Evolutionary conservation across 2,113 vertebrate genomes (phyloP).

Genomic region (pig (Sus scrofa)): DNA sequence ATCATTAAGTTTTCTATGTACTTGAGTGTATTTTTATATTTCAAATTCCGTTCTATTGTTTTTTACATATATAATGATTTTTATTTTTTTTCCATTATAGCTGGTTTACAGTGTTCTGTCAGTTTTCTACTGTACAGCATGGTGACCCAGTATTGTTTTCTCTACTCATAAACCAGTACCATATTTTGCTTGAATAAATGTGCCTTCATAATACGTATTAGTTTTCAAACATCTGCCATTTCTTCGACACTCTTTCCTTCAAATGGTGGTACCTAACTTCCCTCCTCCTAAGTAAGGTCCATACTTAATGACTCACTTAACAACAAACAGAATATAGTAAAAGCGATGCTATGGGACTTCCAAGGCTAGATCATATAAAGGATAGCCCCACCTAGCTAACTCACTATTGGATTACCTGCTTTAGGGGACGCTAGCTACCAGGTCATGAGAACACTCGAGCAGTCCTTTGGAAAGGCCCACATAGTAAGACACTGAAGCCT

Average conservation of each 20-base stretch:
- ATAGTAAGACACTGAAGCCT: neutral
- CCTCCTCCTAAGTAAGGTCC: neutral
- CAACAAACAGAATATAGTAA: neutral
- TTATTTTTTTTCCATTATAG: too few species aligned
- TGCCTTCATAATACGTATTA: neutral
- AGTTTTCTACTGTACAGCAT: too few species aligned
- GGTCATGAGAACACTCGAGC: neutral
- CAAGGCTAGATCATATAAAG: neutral
- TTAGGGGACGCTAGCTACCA: neutral
- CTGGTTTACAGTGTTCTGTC: too few species aligned
- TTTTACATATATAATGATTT: too few species aligned
- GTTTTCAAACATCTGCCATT: constrained; percentile 10
- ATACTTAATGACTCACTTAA: neutral
- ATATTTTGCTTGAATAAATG: neutral
- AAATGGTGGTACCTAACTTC: neutral
- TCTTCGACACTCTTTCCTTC: neutral
- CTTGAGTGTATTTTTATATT: neutral
- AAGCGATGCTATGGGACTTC: neutral
- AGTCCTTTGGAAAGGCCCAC: neutral
- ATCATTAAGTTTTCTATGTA: neutral
- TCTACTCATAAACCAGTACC: neutral
- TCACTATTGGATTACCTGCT: neutral
- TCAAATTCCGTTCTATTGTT: neutral
- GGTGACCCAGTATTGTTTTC: too few species aligned
- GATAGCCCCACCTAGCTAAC: neutral